Percentiles rank a stretch among this genome's conserved stretches.
Conservation (phyloP, 1,140 invertebrate species). For the Meteorus sp. region DNA sequence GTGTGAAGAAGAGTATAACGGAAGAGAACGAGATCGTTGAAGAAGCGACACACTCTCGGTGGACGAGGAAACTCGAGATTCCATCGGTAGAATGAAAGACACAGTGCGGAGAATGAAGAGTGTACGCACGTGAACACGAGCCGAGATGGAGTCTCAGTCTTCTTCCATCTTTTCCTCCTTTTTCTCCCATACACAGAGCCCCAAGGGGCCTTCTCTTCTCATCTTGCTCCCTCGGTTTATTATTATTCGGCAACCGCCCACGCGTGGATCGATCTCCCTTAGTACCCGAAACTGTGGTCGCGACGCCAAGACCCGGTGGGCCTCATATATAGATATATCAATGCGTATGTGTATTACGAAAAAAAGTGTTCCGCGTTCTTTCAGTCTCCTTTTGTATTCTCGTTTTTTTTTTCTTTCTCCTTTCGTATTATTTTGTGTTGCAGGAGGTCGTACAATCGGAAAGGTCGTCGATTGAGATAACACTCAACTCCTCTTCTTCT, state of each 20-base stretch:
- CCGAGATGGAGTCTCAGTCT: neutral
- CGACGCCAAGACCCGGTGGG: neutral
- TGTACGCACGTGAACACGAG: neutral
- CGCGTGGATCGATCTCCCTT: constrained; percentile 17
- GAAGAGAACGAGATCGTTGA: constrained; percentile 7
- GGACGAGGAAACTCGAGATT: constrained; percentile 8
- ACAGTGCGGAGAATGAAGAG: too few species aligned
- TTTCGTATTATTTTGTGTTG: neutral
- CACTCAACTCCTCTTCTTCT: neutral
- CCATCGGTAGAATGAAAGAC: too few species aligned
- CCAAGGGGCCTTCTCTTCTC: neutral
- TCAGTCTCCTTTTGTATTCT: neutral
- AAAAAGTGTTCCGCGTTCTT: constrained; percentile 8
- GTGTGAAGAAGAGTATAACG: neutral
- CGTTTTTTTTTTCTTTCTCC: constrained; percentile 3
- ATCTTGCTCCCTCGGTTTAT: neutral
- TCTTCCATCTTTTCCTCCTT: neutral
- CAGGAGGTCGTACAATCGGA: too few species aligned
- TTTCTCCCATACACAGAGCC: neutral
- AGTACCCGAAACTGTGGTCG: neutral
- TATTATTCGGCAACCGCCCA: constrained; percentile 25
- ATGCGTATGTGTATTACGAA: neutral
- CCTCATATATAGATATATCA: neutral
- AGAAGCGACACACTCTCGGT: neutral
- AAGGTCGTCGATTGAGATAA: neutral